A percentile compares a stretch with the other conserved stretches of the same genome.
Evolutionary conservation across 2,113 vertebrate genomes (phyloP).

Genomic region (Dissostichus mawsoni): DNA sequence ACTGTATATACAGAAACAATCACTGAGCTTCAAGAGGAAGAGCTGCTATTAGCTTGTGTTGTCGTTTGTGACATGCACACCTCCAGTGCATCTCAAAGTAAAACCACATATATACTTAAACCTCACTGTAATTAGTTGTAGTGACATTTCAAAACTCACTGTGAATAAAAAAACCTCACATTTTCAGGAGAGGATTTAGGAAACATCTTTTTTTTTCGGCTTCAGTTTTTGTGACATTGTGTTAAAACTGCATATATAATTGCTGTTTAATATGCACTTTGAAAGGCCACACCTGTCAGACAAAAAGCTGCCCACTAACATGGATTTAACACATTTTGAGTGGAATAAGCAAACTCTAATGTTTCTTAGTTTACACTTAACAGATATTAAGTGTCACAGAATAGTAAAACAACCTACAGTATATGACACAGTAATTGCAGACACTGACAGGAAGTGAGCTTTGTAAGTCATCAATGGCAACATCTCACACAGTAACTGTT

Average conservation of each 20-base stretch:
- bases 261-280: too few relatives aligned
- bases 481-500: not conserved
- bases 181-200: not conserved
- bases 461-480: not conserved
- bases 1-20: not conserved
- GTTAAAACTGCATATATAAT: too few relatives aligned
- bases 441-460: not conserved
- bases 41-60: not conserved
- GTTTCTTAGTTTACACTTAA: not conserved
- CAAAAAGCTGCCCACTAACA: too few relatives aligned
- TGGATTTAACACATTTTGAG: too few relatives aligned
- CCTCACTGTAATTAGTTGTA: too few relatives aligned
- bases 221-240: too few relatives aligned
- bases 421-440: not conserved
- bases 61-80: too few relatives aligned
- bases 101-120: not conserved
- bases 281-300: too few relatives aligned
- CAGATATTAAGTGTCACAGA: not conserved
- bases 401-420: not conserved
- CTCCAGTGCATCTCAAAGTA: not conserved
- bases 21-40: not conserved
- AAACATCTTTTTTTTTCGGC: too few relatives aligned
- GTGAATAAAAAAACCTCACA: not conserved
- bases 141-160: constrained; percentile 1
- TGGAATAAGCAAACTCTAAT: too few relatives aligned